Evolutionary conservation across 2,888 invertebrate genomes (phyloP), one percentile per base, ranked within the genome.

Genomic region (Nemotelus pantherinus): DNA sequence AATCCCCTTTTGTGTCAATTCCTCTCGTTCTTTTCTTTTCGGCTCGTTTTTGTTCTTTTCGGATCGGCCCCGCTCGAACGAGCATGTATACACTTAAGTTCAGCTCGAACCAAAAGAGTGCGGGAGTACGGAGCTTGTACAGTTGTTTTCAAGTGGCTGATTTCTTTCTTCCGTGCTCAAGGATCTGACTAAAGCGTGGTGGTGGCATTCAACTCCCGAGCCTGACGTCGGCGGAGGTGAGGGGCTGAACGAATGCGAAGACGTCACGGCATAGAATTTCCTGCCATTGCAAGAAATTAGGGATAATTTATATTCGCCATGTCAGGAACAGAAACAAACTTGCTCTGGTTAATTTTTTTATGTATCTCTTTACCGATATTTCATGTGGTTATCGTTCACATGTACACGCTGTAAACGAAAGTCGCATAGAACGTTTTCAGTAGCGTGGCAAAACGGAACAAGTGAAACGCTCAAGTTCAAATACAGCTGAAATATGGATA

Each of bases 241-340:
- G 6, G 48, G 50, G 68, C 50, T 39, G 50, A 50, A 25, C 70
- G 25, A 25, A 25, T 25, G 7, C 7, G 74, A 72, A 72, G 60
- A 72, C 72, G 72, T 58, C 58, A 45, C 58, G 9, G 72, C 57
- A 60, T 63, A n/a, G 48, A 7, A 63, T 60, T 60, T 63, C 74
- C 63, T 60, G 63, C 74, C 57, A 63, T 50, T 48, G 43, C 74
- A 70, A 77, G 77, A 77, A 77, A 70, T 77, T 77, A 77, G 70
- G 77, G 77, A 77, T 77, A 77, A 77, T 77, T 77, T 77, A 77
- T 77, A 77, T 77, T 77, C 77, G 77, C 68, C 70, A 50, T 77
- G 79, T 79, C 79, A 79, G 77, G 76, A 79, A 10, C 79, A 79
- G 79, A 78, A 75, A 79, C 77, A 77, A 77, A 77, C 77, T 77